Conservation (phyloP, 1,140 invertebrate species). For the Bombus soroeensis region DNA sequence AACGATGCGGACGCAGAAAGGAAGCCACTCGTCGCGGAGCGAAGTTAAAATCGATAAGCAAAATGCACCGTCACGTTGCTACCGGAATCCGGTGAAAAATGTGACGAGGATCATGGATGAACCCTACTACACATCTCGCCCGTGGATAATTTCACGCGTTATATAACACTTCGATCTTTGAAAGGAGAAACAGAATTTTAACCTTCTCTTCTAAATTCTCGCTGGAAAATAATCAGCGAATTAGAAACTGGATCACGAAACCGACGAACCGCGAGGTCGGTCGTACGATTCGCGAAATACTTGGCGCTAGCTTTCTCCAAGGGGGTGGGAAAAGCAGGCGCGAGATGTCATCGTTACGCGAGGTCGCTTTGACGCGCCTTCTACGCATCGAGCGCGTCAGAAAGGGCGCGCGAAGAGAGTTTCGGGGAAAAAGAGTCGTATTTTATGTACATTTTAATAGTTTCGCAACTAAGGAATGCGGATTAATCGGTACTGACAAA, state of each 20-base stretch:
- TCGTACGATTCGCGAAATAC: not conserved
- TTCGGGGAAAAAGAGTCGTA: conserved; percentile 27
- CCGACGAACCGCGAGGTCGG: not conserved
- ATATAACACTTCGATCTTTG: not conserved
- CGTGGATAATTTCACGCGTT: not conserved
- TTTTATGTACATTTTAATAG: no score
- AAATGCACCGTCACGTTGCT: conserved; percentile 36
- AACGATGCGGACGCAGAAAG: conserved; percentile 50
- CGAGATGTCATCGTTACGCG: conserved; percentile 50
- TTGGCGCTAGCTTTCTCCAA: not conserved
- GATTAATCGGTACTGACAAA: no score
- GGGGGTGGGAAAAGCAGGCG: conserved; percentile 21
- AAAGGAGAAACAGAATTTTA: not conserved
- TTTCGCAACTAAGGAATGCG: no score
- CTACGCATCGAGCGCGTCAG: conserved; percentile 42
- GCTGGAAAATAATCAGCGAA: not conserved
- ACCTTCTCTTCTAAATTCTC: not conserved
- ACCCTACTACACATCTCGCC: not conserved
- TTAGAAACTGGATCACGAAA: not conserved
- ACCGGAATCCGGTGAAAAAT: conserved; percentile 6
- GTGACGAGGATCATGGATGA: conserved; percentile 1
- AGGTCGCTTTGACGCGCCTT: conserved; percentile 56
- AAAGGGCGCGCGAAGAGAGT: conserved; percentile 28
- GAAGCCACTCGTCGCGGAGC: conserved; percentile 41
- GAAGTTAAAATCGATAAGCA: conserved; percentile 51